Evolutionary conservation across 2,888 invertebrate genomes (phyloP).

Genomic region (Sclerodermus sp.): DNA sequence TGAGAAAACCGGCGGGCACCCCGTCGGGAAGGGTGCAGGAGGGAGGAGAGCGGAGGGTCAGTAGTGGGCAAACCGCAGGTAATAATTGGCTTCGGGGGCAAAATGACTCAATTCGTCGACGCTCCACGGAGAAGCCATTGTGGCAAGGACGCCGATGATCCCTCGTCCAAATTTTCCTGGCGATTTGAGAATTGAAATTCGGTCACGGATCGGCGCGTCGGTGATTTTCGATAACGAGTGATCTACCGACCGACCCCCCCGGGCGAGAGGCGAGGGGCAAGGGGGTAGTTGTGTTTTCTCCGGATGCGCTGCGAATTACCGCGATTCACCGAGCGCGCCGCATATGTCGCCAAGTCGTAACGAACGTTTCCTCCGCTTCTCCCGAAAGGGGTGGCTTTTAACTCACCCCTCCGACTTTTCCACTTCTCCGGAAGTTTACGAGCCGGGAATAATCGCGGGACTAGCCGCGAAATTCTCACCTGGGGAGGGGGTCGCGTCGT

Average conservation of each 20-base stretch:
- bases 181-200: conserved; percentile 15
- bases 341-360: conserved; percentile 19
- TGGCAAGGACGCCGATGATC: conserved; percentile 10
- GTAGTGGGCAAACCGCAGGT: too few species aligned
- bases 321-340: conserved; percentile 3
- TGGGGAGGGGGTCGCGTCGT: too few species aligned
- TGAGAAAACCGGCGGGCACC: too few species aligned
- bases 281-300: conserved; percentile 12
- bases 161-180: conserved; percentile 17
- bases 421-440: conserved; percentile 24
- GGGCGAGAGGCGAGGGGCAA: not conserved
- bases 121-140: conserved; percentile 17
- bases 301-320: conserved; percentile 13
- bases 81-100: not conserved
- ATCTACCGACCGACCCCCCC: not conserved
- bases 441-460: conserved; percentile 18
- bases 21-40: too few species aligned
- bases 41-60: too few species aligned
- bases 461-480: too few species aligned
- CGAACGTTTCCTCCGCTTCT: too few species aligned
- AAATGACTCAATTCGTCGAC: conserved; percentile 7
- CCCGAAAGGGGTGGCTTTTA: conserved; percentile 12
- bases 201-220: conserved; percentile 8
- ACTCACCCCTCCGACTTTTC: conserved; percentile 14
- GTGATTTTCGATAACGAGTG: conserved; percentile 10